These are phyloP conservation scores for Turritopsis rubra DNA, from an alignment of 30 jellyfish, hydroid and myxozoan genomes.

Conservation along the genomic window DNA sequence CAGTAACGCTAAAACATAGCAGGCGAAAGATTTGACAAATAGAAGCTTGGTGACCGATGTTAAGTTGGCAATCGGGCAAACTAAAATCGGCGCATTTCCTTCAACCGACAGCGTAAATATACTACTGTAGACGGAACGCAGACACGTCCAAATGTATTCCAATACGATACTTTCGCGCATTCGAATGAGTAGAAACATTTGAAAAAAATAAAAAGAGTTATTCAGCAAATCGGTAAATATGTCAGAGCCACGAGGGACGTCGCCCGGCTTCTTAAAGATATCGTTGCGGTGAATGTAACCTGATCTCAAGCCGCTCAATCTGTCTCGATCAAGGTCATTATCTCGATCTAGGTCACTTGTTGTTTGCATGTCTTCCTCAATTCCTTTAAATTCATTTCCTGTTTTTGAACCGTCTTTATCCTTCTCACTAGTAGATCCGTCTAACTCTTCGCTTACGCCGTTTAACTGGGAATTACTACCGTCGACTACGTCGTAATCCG, in stretches of 20 bases:
- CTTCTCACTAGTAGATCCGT: background rate
- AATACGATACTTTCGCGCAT: conserved; percentile 65
- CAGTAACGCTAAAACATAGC: conserved; percentile 54
- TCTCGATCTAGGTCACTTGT: background rate
- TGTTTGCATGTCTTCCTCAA: background rate
- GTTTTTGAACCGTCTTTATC: background rate
- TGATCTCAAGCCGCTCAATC: background rate
- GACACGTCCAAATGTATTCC: conserved; percentile 31
- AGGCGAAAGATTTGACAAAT: conserved; percentile 62
- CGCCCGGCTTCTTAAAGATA: background rate
- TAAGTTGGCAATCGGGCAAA: conserved; percentile 68
- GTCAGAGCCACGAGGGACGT: conserved; percentile 36
- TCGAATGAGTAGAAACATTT: conserved; percentile 65
- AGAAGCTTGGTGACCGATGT: conserved; percentile 70
- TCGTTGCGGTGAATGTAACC: background rate
- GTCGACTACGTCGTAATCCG: conserved; percentile 14
- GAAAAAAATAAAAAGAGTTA: conserved; percentile 75
- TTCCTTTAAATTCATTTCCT: background rate
- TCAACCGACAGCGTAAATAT: conserved; percentile 82
- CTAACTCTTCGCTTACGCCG: background rate
- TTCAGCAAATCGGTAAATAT: conserved; percentile 58
- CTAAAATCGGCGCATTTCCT: conserved; percentile 34
- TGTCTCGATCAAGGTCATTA: background rate
- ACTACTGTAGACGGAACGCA: conserved; percentile 63
- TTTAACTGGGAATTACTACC: background rate